Evolutionary conservation across 2,888 invertebrate species (phyloP).

Genomic region (Acleris laterana): DNA sequence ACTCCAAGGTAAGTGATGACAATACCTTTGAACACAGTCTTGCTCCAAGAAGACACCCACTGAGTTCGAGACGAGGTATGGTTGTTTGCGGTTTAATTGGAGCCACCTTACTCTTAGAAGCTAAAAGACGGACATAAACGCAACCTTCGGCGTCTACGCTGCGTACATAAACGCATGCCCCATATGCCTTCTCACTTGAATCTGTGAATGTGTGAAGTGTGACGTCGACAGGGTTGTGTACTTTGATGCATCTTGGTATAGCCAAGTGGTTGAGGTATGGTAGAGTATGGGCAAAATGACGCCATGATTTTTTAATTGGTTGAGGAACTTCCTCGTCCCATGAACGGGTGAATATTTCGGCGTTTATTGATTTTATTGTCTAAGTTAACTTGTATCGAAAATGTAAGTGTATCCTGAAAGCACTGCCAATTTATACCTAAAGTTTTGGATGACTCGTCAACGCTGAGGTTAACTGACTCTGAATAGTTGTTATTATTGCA

Average conservation of each 20-base stretch:
- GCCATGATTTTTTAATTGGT: no score
- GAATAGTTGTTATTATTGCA: neutral
- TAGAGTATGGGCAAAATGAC: no score
- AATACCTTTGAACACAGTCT: slow-evolving; percentile 22
- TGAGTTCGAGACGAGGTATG: slow-evolving; percentile 34
- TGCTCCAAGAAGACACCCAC: slow-evolving; percentile 28
- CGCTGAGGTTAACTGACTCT: neutral
- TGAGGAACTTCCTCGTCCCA: no score
- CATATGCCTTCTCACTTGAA: slow-evolving; percentile 29
- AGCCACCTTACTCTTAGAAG: slow-evolving; percentile 35
- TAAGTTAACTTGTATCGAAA: neutral
- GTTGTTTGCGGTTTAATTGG: slow-evolving; percentile 34
- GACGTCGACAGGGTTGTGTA: neutral
- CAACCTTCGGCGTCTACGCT: neutral
- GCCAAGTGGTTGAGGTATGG: slow-evolving; percentile 18
- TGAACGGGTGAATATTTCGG: no score
- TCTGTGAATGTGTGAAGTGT: slow-evolving; percentile 36
- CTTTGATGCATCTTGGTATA: slow-evolving; percentile 16
- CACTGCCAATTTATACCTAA: neutral
- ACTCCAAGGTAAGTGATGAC: neutral
- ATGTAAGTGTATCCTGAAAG: neutral
- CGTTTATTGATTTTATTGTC: neutral
- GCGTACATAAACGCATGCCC: slow-evolving; percentile 36
- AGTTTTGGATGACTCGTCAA: neutral
- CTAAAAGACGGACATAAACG: slow-evolving; percentile 18